Conservation (phyloP, 2,888 invertebrate genomes). For the Cephus nigrinus region DNA sequence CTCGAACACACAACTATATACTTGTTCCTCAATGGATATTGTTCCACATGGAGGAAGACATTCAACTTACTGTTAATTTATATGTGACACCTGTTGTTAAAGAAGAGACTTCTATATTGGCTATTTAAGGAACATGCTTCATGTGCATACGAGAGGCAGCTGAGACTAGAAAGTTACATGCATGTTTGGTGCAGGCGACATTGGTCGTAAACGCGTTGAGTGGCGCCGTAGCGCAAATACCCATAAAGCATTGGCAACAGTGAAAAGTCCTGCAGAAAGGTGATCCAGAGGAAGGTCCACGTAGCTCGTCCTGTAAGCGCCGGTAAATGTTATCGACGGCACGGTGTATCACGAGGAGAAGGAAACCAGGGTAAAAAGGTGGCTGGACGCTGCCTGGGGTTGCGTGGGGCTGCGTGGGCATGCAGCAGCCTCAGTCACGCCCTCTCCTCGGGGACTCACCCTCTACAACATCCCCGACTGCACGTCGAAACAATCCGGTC, state of each 20-base stretch:
- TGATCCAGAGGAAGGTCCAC: not conserved
- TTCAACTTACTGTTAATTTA: not conserved
- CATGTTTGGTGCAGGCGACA: conserved; percentile 65
- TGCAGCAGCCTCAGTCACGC: conserved; percentile 67
- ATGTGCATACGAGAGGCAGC: conserved; percentile 29
- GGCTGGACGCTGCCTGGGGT: conserved; percentile 65
- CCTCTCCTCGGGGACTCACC: conserved; percentile 67
- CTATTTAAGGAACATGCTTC: not conserved
- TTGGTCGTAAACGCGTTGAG: conserved; percentile 66
- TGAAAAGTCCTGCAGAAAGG: not conserved
- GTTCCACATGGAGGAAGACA: conserved; percentile 39
- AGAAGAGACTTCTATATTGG: not conserved
- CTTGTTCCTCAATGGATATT: conserved; percentile 59
- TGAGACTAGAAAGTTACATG: conserved; percentile 60
- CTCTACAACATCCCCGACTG: conserved; percentile 66
- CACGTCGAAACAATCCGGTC: conserved; percentile 62
- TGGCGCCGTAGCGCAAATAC: conserved; percentile 65
- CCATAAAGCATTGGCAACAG: conserved; percentile 9
- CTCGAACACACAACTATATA: conserved; percentile 52
- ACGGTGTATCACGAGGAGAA: not conserved
- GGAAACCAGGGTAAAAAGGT: conserved; percentile 55
- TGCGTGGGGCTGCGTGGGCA: conserved; percentile 67
- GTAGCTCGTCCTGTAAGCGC: not conserved
- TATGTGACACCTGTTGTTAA: not conserved
- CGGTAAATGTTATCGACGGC: not conserved